Evolutionary conservation across 2,113 vertebrate genomes (phyloP), one percentile per base, ranked within the genome.

Genomic region (Trinectes maculatus): DNA sequence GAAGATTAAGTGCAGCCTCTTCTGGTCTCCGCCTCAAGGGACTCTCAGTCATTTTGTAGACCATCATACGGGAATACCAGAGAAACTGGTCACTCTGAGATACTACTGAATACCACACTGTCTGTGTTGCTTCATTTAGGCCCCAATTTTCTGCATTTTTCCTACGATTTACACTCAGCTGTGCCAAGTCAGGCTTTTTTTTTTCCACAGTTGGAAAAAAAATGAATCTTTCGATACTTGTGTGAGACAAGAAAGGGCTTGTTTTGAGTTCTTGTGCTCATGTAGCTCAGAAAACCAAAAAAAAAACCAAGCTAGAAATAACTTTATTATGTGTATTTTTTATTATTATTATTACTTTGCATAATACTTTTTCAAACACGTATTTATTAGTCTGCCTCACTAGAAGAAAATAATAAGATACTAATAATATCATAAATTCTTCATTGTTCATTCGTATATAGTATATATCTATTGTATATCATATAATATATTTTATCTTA

Each of bases 161-260:
- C 61, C 67, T 22, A 53, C 2, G 49, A 76, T 82, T 80, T 80
- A 74, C 29, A 53, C 61, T 40, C 48, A 34, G 33, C 54, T 13
- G 31, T 43, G 69, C 58, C 75, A 76, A 80, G 67, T 60, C 48
- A 6, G 47, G 5, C 24, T 61, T 79, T 74, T 71, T 47, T 66
- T 77, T 76, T 70, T 52, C 52, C 51, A 56, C 6, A 6, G 24
- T 54, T 60, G 65, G 58, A 54, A 68, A 60, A 69, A 68, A 67
- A 24, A 10, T 55, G 11, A 43, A 60, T n/a, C 47, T 60, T 78
- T 58, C 66, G 71, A 86, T 81, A 34, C 39, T 72, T 42, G 55
- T 58, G 70, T 31, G 18, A 70, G 59, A 85, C 77, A 85, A 82
- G 57, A 26, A 9, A 28, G 37, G 48, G 69, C 84, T 82, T 86